Evolutionary conservation across 1,140 invertebrate species (phyloP).

Genomic region (Sweltsa coloradensis): DNA sequence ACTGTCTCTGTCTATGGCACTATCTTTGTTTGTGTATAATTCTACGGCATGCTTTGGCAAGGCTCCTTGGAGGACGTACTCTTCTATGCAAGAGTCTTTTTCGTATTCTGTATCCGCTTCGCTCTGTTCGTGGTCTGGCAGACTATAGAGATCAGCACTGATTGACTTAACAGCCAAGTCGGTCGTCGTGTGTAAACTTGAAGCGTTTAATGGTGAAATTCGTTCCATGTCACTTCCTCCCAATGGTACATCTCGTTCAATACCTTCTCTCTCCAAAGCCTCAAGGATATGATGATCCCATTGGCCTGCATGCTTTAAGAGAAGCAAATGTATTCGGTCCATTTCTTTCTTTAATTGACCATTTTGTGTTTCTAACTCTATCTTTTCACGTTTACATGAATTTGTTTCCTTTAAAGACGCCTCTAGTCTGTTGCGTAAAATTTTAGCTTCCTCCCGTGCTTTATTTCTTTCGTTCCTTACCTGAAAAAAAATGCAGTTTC

Average conservation of each 20-base stretch:
- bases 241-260: slow-evolving; percentile 26
- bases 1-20: slow-evolving; percentile 12
- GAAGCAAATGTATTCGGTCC: slow-evolving; percentile 53
- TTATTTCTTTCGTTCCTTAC: slow-evolving; percentile 75
- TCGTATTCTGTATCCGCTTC: not conserved
- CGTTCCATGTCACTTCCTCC: not conserved
- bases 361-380: slow-evolving; percentile 66
- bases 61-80: slow-evolving; percentile 48
- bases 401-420: slow-evolving; percentile 62
- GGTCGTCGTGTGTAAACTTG: not conserved
- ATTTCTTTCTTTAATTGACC: slow-evolving; percentile 71
- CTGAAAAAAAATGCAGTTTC: slow-evolving; percentile 22
- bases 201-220: not conserved
- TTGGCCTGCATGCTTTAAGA: slow-evolving; percentile 54
- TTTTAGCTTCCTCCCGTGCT: slow-evolving; percentile 74
- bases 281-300: slow-evolving; percentile 37
- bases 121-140: slow-evolving; percentile 9
- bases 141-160: slow-evolving; percentile 7
- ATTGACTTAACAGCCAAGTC: slow-evolving; percentile 6
- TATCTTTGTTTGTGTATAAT: slow-evolving; percentile 26
- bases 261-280: slow-evolving; percentile 30
- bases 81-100: slow-evolving; percentile 42
- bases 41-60: slow-evolving; percentile 43
- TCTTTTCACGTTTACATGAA: slow-evolving; percentile 61
- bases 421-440: slow-evolving; percentile 68